Conservation (phyloP, 1,140 invertebrate species). For the Galleria mellonella region DNA sequence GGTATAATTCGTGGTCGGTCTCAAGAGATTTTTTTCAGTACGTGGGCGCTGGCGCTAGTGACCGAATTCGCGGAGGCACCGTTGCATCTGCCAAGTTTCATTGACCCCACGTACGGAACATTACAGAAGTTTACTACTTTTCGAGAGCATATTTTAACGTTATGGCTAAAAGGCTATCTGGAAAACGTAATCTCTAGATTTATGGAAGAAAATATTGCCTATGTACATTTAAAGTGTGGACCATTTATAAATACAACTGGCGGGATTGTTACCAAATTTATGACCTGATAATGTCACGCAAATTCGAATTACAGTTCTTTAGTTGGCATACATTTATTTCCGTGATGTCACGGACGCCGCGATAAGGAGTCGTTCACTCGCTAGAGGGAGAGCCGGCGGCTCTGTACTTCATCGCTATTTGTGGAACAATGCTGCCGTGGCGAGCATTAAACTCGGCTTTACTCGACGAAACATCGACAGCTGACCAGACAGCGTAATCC, state of each 20-base stretch:
- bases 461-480: slow-evolving; percentile 12
- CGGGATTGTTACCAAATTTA: no score
- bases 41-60: slow-evolving; percentile 12
- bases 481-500: slow-evolving; percentile 8
- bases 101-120: slow-evolving; percentile 23
- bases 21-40: background rate
- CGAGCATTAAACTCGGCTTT: slow-evolving; percentile 12
- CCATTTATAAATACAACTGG: no score
- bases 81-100: slow-evolving; percentile 22
- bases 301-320: slow-evolving; percentile 13
- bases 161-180: slow-evolving; percentile 1
- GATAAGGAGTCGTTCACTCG: slow-evolving; percentile 61
- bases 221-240: no score
- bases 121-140: slow-evolving; percentile 24
- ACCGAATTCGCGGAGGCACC: slow-evolving; percentile 11
- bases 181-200: no score
- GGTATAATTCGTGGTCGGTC: slow-evolving; percentile 11
- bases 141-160: slow-evolving; percentile 24
- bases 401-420: slow-evolving; percentile 29
- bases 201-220: no score
- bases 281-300: no score
- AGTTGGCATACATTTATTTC: slow-evolving; percentile 25
- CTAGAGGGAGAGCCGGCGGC: slow-evolving; percentile 18
- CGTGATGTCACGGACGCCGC: slow-evolving; percentile 39
- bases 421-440: slow-evolving; percentile 34